Conservation (phyloP, 2,888 invertebrate species). For the Dione juno region DNA sequence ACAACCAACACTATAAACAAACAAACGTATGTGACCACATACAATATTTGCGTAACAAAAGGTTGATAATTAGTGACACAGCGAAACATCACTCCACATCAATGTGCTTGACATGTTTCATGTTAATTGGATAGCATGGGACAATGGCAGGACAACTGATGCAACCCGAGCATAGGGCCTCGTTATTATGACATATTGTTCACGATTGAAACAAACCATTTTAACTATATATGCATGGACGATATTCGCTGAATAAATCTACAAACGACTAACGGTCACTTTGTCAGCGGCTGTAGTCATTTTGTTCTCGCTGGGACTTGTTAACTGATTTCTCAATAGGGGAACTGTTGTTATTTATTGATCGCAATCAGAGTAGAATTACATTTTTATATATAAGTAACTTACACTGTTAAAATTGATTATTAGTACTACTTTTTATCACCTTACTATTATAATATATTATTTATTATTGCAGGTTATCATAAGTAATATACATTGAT, state of each 20-base stretch:
- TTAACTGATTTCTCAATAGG: slow-evolving; percentile 29
- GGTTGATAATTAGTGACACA: slow-evolving; percentile 70
- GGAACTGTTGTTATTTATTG: slow-evolving; percentile 17
- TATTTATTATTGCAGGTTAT: no score
- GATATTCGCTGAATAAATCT: slow-evolving; percentile 47
- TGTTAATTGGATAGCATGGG: slow-evolving; percentile 76
- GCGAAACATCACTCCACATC: slow-evolving; percentile 66
- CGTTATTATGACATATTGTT: slow-evolving; percentile 79
- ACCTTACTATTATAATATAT: background rate
- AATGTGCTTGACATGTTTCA: slow-evolving; percentile 74
- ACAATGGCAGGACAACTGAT: slow-evolving; percentile 67
- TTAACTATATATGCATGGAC: slow-evolving; percentile 56
- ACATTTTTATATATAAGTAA: background rate
- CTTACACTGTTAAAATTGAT: no score
- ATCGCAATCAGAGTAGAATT: slow-evolving; percentile 14
- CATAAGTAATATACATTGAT: no score
- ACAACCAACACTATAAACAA: slow-evolving; percentile 24
- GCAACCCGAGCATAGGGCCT: slow-evolving; percentile 55
- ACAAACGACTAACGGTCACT: slow-evolving; percentile 39
- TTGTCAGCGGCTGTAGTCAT: slow-evolving; percentile 36
- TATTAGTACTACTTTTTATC: no score
- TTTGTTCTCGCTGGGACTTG: slow-evolving; percentile 31
- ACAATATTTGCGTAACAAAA: slow-evolving; percentile 57
- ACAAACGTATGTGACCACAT: slow-evolving; percentile 34
- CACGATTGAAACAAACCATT: slow-evolving; percentile 63